Base-by-base conservation (phyloP, 2,797 vertebrate genomes). In the Bovichtus diacanthus region DNA sequence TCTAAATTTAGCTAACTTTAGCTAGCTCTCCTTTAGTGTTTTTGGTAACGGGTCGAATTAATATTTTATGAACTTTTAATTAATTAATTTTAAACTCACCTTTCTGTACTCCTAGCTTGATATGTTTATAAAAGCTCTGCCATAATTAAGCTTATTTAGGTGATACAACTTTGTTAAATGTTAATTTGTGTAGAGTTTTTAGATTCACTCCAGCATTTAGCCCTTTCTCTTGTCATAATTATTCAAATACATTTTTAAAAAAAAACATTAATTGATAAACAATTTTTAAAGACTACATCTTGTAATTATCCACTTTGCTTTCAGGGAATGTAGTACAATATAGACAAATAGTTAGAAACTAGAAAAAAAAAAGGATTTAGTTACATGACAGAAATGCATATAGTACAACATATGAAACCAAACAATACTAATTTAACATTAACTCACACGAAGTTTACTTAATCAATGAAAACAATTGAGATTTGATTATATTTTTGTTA, bases 1-100 rank as follows among this genome's bases (percentile, higher is more conserved):
- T 39, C 43, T 44, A 19, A 25, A n/a, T 25, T 25, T 21, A 56
- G 60, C 75, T 63, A 53, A 58, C 36, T 39, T 67, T 11, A 50
- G 77, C 58, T 51, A 70, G 66, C 31, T 19, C 44, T 15, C 1
- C 3, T 0, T n/a, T 13, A 7, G 5, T 21, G 23, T 73, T 69
- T 21, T 29, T 68, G 12, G 12, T 31, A 31, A 34, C 39, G 41
- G 36, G 9, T 25, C 13, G 34, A n/a, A 1, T 39, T 51, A 1
- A 49, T 72, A 10, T 64, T 39, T 47, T 63, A 47, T 58, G 5
- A 43, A n/a, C 15, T 50, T 27, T 46, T 0, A 13, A 12, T 4
- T 8, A 34, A 34, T 34, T 6, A 31, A 34, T 62, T 36, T 13
- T 2, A 31, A 58, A 49, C 18, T 21, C 1, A 12, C 19, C 50